Percentiles rank a stretch among this genome's conserved stretches.
Evolutionary conservation across 2,797 vertebrate genomes (phyloP).

Genomic region (Alca torda): DNA sequence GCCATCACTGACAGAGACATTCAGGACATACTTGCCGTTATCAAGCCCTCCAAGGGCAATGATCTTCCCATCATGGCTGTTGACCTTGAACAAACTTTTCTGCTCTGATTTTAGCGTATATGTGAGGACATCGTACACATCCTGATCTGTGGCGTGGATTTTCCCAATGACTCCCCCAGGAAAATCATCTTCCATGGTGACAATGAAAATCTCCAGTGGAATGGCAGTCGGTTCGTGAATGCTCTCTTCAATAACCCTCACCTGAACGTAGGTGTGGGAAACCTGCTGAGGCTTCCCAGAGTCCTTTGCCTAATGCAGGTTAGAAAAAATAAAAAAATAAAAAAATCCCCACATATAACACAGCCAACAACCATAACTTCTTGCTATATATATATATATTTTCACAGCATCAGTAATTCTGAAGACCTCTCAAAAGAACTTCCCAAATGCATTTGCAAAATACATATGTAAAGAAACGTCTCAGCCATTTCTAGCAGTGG

Average conservation of each 20-base stretch:
- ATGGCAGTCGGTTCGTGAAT: conserved; percentile 90
- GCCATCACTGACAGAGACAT: conserved; percentile 93
- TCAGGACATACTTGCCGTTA: conserved; percentile 91
- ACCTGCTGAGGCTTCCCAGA: conserved; percentile 90
- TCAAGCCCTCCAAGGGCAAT: conserved; percentile 93
- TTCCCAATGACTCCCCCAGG: conserved; percentile 96
- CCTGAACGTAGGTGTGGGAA: conserved; percentile 82
- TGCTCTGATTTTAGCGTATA: conserved; percentile 90
- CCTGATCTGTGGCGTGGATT: conserved; percentile 94
- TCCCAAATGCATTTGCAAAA: conserved; percentile 16
- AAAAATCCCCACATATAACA: background rate
- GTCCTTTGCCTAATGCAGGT: conserved; percentile 84
- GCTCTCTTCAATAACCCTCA: conserved; percentile 94
- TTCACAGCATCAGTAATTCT: background rate
- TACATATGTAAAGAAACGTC: background rate
- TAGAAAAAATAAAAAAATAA: background rate
- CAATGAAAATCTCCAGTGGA: conserved; percentile 91
- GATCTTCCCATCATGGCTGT: conserved; percentile 91
- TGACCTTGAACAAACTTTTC: conserved; percentile 95
- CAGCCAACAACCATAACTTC: background rate
- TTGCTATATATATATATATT: background rate
- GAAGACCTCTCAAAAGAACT: conserved; percentile 1
- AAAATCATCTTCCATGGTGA: conserved; percentile 98
- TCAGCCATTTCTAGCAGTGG: conserved; percentile 12
- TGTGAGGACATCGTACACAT: conserved; percentile 91